Base-by-base conservation (phyloP, 2,888 invertebrate genomes). In the Epinotia brunnichana region DNA sequence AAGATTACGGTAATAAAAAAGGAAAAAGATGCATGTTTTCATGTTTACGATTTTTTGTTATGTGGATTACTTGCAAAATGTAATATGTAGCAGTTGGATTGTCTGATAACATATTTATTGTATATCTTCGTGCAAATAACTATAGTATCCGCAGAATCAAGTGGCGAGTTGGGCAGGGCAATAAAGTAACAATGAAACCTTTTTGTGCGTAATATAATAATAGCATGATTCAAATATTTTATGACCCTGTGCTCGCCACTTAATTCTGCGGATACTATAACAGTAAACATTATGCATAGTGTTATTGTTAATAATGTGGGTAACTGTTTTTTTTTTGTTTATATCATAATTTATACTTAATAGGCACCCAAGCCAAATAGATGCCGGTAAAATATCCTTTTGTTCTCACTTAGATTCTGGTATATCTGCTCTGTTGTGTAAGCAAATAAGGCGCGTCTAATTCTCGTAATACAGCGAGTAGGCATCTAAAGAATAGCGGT, bases 1-100 rank as follows among this genome's bases (percentile, higher is more conserved):
- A 82, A 83, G 79, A 86, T 82, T 82, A 83, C 79, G 74, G 80
- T 79, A 78, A 75, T 75, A 79, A 70, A 80, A 72, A 78, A 81
- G 48, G 75, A 77, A 76, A 79, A 77, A 75, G 61, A 76, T 74
- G 51, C 56, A 24, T 59, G 73, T 74, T 73, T 74, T 72, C 67
- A 41, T 57, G 57, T 19, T 73, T 57, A 53, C 53, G 17, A 60
- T 56, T 73, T 72, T 54, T 73, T 73, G 57, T 69, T 24, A 69
- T 29, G 54, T 67, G 35, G 44, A 53, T 48, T 17, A 21, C 29
- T 48, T 72, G 61, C 56, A 59, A 67, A 62, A 72, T 51, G 44
- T 67, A 41, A 17, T 13, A 35, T 54, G 35, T 29, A 61, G 15
- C 67, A 54, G 29, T 67, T 54, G 54, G 54, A 61, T 67, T 41